Evolutionary conservation across 2,888 invertebrate genomes (phyloP).

Genomic region (Kryphioiulus occultus): DNA sequence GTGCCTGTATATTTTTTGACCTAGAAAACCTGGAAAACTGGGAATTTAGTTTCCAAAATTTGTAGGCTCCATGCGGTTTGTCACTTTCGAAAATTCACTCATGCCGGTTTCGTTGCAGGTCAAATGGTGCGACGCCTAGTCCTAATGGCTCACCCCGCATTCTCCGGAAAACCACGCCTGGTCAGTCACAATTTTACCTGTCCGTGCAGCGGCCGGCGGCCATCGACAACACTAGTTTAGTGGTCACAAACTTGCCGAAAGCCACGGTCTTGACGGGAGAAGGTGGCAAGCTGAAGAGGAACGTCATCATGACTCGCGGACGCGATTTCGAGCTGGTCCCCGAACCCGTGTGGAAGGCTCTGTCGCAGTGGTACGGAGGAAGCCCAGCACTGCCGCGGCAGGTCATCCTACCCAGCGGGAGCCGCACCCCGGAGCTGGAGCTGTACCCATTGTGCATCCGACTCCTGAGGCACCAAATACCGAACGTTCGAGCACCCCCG

Average conservation of each 20-base stretch:
- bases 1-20: too few species aligned
- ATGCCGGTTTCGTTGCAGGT: background rate
- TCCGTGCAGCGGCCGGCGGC: conserved; percentile 60
- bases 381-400: conserved; percentile 81
- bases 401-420: conserved; percentile 75
- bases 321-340: conserved; percentile 87
- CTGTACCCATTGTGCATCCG: conserved; percentile 81
- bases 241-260: conserved; percentile 61
- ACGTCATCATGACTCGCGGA: conserved; percentile 76
- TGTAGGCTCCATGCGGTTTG: background rate
- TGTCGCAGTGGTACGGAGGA: conserved; percentile 84
- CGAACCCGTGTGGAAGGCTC: conserved; percentile 84
- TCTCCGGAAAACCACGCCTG: conserved; percentile 37
- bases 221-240: conserved; percentile 63
- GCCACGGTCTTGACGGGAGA: conserved; percentile 83
- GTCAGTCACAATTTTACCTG: conserved; percentile 53
- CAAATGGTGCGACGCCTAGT: conserved; percentile 15
- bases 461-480: conserved; percentile 74
- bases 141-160: conserved; percentile 39
- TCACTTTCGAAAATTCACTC: background rate
- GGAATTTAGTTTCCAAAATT: too few species aligned
- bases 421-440: conserved; percentile 74
- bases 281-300: conserved; percentile 80
- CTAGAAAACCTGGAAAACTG: too few species aligned
- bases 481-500: conserved; percentile 55